These are phyloP conservation scores for Globicephala melas DNA, from an alignment of 2,113 vertebrate species.

Conservation along the genomic window DNA sequence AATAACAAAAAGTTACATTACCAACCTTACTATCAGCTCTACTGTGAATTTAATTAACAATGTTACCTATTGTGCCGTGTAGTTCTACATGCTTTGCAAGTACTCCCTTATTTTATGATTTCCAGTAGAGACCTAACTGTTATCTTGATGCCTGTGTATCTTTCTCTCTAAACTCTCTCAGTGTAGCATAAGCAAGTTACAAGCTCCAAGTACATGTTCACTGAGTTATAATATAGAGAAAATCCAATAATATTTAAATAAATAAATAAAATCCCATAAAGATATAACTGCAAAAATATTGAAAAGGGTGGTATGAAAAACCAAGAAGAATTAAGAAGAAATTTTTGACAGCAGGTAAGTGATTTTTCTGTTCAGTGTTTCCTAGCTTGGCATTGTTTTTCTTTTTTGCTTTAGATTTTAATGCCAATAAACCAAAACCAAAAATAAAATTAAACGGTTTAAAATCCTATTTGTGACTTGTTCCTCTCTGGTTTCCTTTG, in stretches of 20 bases:
- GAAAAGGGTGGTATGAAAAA: background rate
- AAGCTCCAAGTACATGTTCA: background rate
- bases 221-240: background rate
- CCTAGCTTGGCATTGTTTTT: background rate
- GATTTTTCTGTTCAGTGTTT: background rate
- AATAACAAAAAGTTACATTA: background rate
- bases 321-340: background rate
- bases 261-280: background rate
- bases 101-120: background rate
- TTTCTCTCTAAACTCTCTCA: background rate
- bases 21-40: background rate
- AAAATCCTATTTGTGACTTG: background rate
- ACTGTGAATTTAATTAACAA: background rate
- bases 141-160: rapidly evolving
- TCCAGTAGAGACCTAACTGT: background rate
- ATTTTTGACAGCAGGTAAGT: background rate
- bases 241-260: background rate
- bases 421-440: background rate
- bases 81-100: background rate
- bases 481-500: background rate
- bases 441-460: background rate
- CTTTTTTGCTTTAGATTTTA: background rate
- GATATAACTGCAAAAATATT: background rate
- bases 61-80: background rate
- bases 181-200: background rate